Evolutionary conservation across 1,140 invertebrate genomes (phyloP).

Genomic region (Atta colombica): DNA sequence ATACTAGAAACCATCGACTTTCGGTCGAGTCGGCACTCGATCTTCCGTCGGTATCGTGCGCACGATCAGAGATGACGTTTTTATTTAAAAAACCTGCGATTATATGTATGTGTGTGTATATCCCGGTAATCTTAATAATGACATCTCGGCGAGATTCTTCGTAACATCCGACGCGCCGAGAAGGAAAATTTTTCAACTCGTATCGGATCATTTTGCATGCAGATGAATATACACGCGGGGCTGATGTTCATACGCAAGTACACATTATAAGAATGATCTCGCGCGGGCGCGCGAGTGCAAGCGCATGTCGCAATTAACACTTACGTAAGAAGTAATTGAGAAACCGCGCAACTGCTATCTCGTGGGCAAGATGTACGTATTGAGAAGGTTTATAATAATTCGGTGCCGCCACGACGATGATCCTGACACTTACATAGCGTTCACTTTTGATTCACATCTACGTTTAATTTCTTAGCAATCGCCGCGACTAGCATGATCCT

Average conservation of each 20-base stretch:
- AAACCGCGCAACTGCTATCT: conserved; percentile 68
- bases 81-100: conserved; percentile 15
- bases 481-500: not conserved
- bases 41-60: conserved; percentile 41
- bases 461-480: conserved; percentile 32
- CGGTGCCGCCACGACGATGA: conserved; percentile 64
- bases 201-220: conserved; percentile 52
- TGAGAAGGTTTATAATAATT: conserved; percentile 69
- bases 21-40: conserved; percentile 45
- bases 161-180: conserved; percentile 32
- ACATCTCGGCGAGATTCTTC: conserved; percentile 16
- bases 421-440: conserved; percentile 12
- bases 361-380: conserved; percentile 62
- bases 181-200: conserved; percentile 48
- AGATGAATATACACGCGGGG: not conserved
- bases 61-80: conserved; percentile 25
- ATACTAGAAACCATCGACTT: conserved; percentile 46
- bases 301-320: conserved; percentile 72
- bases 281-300: conserved; percentile 25
- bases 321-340: conserved; percentile 74
- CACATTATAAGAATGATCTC: conserved; percentile 71
- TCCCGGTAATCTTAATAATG: conserved; percentile 46
- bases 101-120: not conserved
- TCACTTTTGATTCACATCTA: not conserved
- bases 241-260: conserved; percentile 55